phyloP scores from a whole-genome alignment of 2,113 vertebrate genomes.

The Sander lucioperca region DNA sequence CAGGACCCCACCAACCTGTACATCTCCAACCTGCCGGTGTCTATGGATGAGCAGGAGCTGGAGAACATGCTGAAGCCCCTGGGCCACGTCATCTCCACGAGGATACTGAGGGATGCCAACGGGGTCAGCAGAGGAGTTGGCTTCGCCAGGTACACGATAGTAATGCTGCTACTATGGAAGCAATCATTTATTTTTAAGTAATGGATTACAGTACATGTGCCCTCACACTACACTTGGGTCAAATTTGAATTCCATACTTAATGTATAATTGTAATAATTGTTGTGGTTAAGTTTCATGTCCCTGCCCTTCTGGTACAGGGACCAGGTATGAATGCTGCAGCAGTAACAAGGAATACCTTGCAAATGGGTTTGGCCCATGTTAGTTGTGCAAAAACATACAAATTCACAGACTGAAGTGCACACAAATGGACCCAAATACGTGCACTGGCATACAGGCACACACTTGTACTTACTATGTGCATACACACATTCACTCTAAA shows the following conservation, averaged over 20 bases:
- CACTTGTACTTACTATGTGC: neutral
- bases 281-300: neutral
- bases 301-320: neutral
- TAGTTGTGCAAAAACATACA: constrained; percentile 4
- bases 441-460: neutral
- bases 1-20: constrained; percentile 98
- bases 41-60: constrained; percentile 98
- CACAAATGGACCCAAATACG: neutral
- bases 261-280: neutral
- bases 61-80: constrained; percentile 98
- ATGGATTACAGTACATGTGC: neutral
- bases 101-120: constrained; percentile 96
- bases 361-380: constrained; percentile 9
- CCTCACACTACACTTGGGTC: neutral
- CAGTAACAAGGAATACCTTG: neutral
- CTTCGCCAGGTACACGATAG: constrained; percentile 91
- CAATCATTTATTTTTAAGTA: neutral
- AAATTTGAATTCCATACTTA: neutral
- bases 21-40: constrained; percentile 97
- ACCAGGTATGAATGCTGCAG: neutral
- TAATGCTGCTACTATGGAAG: neutral
- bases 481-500: neutral
- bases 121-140: constrained; percentile 97
- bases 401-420: neutral
- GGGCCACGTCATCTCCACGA: constrained; percentile 96